These are phyloP conservation scores for Drosophila ironensis DNA, from an alignment of 1,140 invertebrate genomes.

Conservation along the genomic window DNA sequence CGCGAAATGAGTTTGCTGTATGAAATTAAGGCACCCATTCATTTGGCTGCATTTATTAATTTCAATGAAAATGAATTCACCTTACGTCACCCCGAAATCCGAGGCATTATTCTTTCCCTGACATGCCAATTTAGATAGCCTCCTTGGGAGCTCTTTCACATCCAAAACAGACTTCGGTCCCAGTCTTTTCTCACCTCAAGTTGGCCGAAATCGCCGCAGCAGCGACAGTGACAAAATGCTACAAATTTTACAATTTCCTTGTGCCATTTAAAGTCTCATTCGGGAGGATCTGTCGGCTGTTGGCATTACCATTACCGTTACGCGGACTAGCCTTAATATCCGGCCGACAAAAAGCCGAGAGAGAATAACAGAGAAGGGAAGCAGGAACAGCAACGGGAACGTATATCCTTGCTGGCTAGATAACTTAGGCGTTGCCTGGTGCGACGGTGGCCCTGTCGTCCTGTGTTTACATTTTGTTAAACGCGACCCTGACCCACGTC, in stretches of 20 bases:
- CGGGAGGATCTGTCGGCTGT: constrained; percentile 59
- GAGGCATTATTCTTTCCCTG: constrained; percentile 8
- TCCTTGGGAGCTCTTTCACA: background rate
- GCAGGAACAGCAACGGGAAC: background rate
- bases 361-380: background rate
- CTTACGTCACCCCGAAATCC: background rate
- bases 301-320: constrained; percentile 66
- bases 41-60: background rate
- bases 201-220: constrained; percentile 32
- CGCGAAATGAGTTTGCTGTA: background rate
- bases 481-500: constrained; percentile 57
- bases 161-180: constrained; percentile 5
- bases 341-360: constrained; percentile 19
- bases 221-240: constrained; percentile 52
- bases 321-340: constrained; percentile 74
- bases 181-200: constrained; percentile 42
- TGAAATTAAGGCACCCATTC: background rate
- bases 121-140: constrained; percentile 21
- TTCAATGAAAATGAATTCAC: constrained; percentile 6
- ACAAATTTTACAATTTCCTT: constrained; percentile 76
- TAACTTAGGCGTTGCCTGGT: constrained; percentile 31
- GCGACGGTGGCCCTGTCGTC: constrained; percentile 26
- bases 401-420: constrained; percentile 21
- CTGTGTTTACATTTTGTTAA: constrained; percentile 71
- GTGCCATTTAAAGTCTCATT: constrained; percentile 44